A percentile compares a stretch with the other conserved stretches of the same genome.
These are phyloP conservation scores for Nyctibius grandis DNA, from an alignment of 2,797 vertebrate species.

Conservation along the genomic window DNA sequence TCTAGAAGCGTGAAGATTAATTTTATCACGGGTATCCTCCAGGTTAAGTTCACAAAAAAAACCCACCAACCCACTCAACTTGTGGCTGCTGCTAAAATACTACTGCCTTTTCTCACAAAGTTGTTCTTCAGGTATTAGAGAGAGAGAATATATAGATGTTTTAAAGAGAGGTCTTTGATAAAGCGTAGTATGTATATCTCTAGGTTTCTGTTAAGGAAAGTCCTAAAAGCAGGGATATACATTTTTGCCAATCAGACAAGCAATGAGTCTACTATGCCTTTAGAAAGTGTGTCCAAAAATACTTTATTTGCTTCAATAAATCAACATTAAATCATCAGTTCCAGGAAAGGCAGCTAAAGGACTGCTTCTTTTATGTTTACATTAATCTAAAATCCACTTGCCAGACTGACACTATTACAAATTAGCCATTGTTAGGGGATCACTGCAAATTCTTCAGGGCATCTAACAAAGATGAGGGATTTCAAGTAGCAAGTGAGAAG, in stretches of 20 bases:
- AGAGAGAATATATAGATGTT: neutral
- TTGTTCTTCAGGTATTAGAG: neutral
- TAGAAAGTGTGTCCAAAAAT: constrained; percentile 45
- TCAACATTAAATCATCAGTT: constrained; percentile 5
- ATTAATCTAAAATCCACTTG: constrained; percentile 16
- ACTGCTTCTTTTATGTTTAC: constrained; percentile 25
- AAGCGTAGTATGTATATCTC: neutral
- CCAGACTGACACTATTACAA: neutral
- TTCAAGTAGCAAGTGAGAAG: neutral
- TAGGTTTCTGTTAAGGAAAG: neutral
- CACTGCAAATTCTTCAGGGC: neutral
- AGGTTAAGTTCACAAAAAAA: neutral
- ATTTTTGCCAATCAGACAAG: constrained; percentile 1
- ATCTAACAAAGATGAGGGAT: neutral
- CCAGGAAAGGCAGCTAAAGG: constrained; percentile 6
- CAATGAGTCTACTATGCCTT: constrained; percentile 27
- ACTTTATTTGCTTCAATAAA: constrained; percentile 45
- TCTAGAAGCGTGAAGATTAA: constrained; percentile 24
- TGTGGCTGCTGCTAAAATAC: neutral
- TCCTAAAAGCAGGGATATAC: neutral
- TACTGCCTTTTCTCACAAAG: neutral
- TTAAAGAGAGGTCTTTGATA: constrained; percentile 13
- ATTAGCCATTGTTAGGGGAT: neutral
- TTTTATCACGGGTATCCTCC: neutral
- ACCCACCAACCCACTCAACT: neutral